Evolutionary conservation across 23 tunicate genomes (phyloP).

Genomic region (Styela clava): DNA sequence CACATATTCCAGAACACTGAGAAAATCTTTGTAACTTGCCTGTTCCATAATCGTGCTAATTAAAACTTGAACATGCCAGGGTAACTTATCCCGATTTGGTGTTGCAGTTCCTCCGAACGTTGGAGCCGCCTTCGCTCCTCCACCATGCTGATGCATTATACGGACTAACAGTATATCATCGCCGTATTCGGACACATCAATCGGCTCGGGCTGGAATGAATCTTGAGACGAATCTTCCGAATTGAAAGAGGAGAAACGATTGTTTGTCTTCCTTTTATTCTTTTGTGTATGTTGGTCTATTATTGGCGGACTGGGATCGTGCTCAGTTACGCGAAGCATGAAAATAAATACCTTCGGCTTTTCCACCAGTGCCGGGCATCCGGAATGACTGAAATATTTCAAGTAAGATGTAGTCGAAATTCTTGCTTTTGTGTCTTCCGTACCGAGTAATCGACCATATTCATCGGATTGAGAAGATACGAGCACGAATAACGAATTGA

Average conservation of each 20-base stretch:
- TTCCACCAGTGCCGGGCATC: conserved; percentile 75
- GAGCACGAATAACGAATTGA: conserved; percentile 59
- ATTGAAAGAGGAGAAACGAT: background rate
- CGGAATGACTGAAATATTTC: conserved; percentile 39
- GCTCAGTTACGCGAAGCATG: conserved; percentile 47
- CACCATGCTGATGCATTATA: conserved; percentile 65
- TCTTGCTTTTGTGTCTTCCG: conserved; percentile 25
- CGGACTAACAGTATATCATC: conserved; percentile 61
- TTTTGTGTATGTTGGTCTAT: conserved; percentile 13
- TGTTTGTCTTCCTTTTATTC: background rate
- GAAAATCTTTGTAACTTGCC: conserved; percentile 57
- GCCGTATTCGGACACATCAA: conserved; percentile 29
- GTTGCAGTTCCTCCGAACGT: conserved; percentile 62
- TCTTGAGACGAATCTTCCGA: background rate
- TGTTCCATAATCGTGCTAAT: conserved; percentile 47
- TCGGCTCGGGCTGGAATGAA: conserved; percentile 61
- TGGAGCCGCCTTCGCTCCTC: conserved; percentile 46
- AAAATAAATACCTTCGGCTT: conserved; percentile 72
- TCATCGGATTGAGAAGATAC: conserved; percentile 53
- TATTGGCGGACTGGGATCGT: conserved; percentile 39
- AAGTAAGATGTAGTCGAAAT: conserved; percentile 34
- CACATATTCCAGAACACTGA: conserved; percentile 39
- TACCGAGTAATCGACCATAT: conserved; percentile 40
- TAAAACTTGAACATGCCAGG: conserved; percentile 62
- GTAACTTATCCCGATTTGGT: conserved; percentile 32